These are phyloP conservation scores for Holothuria scabra DNA, from an alignment of 53 echinoderm and acorn worm species.

Conservation along the genomic window DNA sequence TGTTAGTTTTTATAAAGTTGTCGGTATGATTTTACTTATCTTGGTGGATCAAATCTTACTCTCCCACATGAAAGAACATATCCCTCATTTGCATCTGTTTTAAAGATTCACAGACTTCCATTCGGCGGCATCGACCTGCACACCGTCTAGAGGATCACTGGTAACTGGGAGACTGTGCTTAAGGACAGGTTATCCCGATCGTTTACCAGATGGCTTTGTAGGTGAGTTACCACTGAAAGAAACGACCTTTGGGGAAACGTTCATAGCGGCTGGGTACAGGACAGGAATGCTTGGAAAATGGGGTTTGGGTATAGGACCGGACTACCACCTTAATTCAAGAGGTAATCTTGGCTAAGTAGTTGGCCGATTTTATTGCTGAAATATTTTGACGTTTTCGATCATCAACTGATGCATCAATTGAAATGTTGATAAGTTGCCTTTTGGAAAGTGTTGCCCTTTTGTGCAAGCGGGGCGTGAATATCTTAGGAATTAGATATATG, in stretches of 20 bases:
- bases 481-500: too few relatives aligned
- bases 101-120: conserved; percentile 76
- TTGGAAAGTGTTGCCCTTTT: too few relatives aligned
- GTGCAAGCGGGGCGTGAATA: too few relatives aligned
- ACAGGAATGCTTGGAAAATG: conserved; percentile 83
- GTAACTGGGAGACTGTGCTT: conserved; percentile 68
- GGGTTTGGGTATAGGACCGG: conserved; percentile 62
- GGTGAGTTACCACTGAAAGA: conserved; percentile 72
- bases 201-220: conserved; percentile 37
- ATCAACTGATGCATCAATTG: too few relatives aligned
- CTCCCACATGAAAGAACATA: too few relatives aligned
- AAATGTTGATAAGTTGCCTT: too few relatives aligned
- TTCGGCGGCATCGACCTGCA: conserved; percentile 72
- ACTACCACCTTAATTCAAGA: conserved; percentile 56
- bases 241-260: conserved; percentile 72
- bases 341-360: conserved; percentile 22
- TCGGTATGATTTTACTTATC: too few relatives aligned
- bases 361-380: too few relatives aligned
- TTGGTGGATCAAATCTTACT: too few relatives aligned
- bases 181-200: conserved; percentile 56
- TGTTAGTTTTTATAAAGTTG: too few relatives aligned
- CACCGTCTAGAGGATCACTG: conserved; percentile 71
- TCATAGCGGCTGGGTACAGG: conserved; percentile 69
- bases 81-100: not conserved
- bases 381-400: too few relatives aligned